Evolutionary conservation across 2,888 invertebrate genomes (phyloP), one percentile per base, ranked within the genome.

Genomic region (Itoplectis maculator): DNA sequence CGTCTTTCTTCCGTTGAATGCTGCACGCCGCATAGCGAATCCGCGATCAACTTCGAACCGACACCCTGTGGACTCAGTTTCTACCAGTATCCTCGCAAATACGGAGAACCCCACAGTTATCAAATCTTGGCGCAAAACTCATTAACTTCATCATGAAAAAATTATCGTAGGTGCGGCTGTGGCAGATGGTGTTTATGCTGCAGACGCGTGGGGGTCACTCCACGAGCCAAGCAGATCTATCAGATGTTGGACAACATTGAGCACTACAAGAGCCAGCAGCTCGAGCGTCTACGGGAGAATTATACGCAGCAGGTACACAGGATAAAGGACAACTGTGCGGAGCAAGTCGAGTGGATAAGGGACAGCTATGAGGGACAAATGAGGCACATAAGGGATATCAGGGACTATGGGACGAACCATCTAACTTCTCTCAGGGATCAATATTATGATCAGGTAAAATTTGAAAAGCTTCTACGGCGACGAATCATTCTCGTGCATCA

Each of bases 271-370:
- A 96, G 96, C 82, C 97, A 96, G 91, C 98, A 98, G 90, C 93
- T 98, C 89, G 98, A 98, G 88, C 95, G 96, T 88, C 94, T 99
- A 82, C 94, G 98, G 37, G 98, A 98, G 92, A 98, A 98, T 93
- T 99, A 99, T 92, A 96, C 97, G 68, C 95, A 96, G 92, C 98
- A 98, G 95, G 97, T 98, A 87, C 96, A 96, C 92, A 95, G 97
- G 85, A 98, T 99, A 89, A 96, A 97, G 90, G 98, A 98, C 90
- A 98, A 99, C 91, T 99, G 98, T 92, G 95, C 96, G 35, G 97
- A 97, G 91, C 98, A 98, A 94, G 96, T 98, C 94, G 98, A 98
- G 89, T 97, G 97, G 96, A 97, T 99, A 86, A 96, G 98, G 90
- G 97, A 96, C 91, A 98, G 98, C 92, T 99, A 99, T 92, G 96